phyloP scores from a whole-genome alignment of 2,888 invertebrate species.

The Tethea ocularis region DNA sequence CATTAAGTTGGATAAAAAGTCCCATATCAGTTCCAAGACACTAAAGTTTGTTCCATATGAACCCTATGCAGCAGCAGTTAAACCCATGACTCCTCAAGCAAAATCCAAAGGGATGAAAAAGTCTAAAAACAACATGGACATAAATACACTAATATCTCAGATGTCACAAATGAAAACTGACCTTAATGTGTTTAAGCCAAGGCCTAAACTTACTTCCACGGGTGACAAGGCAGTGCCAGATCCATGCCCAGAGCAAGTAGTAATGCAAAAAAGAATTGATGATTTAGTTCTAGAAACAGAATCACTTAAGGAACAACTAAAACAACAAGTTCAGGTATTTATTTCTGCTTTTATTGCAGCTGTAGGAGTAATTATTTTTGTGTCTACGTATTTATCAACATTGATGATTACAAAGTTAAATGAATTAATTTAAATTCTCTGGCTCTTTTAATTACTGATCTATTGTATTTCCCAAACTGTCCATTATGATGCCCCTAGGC shows the following conservation, averaged over 20 bases:
- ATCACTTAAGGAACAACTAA: slow-evolving; percentile 90
- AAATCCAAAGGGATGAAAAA: slow-evolving; percentile 66
- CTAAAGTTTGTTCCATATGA: slow-evolving; percentile 95
- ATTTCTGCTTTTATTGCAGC: not conserved
- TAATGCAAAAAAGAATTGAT: slow-evolving; percentile 85
- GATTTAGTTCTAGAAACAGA: slow-evolving; percentile 87
- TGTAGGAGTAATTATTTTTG: not conserved
- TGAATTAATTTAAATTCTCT: no score
- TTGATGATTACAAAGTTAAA: no score
- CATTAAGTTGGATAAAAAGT: slow-evolving; percentile 82
- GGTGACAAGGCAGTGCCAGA: slow-evolving; percentile 57
- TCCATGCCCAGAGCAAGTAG: slow-evolving; percentile 68
- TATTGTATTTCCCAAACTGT: no score
- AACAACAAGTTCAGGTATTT: slow-evolving; percentile 90
- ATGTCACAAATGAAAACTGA: slow-evolving; percentile 88
- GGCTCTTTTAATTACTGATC: no score
- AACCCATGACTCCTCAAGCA: slow-evolving; percentile 87
- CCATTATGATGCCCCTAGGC: no score
- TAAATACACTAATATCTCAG: slow-evolving; percentile 87
- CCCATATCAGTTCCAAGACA: slow-evolving; percentile 83
- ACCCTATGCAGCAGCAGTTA: slow-evolving; percentile 93
- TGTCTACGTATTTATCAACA: no score
- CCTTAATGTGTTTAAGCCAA: slow-evolving; percentile 84
- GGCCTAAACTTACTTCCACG: slow-evolving; percentile 61
- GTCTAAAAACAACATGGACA: slow-evolving; percentile 85